Evolutionary conservation across 1,140 invertebrate genomes (phyloP), one percentile per base, ranked within the genome.

Genomic region (Drosophila oshimai): DNA sequence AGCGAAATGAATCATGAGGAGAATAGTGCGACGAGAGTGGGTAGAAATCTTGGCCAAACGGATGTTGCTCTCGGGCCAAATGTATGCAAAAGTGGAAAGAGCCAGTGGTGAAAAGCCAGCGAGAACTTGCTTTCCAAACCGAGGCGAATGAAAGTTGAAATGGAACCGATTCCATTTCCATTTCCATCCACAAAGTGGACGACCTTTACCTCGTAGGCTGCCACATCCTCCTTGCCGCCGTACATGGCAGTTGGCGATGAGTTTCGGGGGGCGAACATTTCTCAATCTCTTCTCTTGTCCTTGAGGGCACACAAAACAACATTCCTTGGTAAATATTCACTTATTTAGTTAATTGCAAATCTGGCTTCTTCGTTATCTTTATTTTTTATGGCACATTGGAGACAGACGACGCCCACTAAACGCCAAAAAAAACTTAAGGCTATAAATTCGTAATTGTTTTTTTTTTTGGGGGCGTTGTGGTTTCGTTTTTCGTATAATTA

Each of bases 201-300:
- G 58, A 73, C 39, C 57, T 81, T 81, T 89, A 91, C 90, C 90
- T 91, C 90, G 83, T 91, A 90, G 69, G 90, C 90, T 44, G 90
- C 90, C 42, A 91, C 55, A 76, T 91, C 90, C 75, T 91, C 90
- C 41, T 89, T 90, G 74, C 83, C 86, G 74, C 83, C 86, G 49
- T 89, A 90, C 34, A 70, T 70, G 81, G 81, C 71, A 62, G 77
- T 60, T 60, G 90, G 90, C 75, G 90, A 91, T 61, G 90, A 91
- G 64, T 91, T 91, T 67, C 89, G 76, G 57, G 90, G 90, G 46
- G 90, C 90, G 68, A 91, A 91, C 90, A 91, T 91, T 70, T 53
- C 47, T 33, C 61, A 65, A 65, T 65, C 61, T 65, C 42, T 50
- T 26, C 31, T 44, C 17, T 29, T 36, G 36, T 71, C 50, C 61